These are phyloP conservation scores for Agrypnus murinus DNA, from an alignment of 2,888 invertebrate genomes.

Conservation along the genomic window DNA sequence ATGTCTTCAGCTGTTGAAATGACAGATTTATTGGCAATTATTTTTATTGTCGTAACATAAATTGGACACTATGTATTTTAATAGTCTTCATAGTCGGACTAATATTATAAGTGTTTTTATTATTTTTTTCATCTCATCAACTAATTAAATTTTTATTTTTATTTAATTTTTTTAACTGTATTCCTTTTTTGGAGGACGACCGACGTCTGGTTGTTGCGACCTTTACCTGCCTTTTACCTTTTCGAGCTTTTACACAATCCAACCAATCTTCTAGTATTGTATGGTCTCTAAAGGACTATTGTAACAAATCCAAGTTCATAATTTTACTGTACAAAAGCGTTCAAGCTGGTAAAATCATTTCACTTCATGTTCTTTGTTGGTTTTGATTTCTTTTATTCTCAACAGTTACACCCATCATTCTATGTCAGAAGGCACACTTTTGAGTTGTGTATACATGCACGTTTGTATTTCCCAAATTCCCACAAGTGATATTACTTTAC, in stretches of 20 bases:
- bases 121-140: slow-evolving; percentile 14
- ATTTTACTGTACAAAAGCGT: slow-evolving; percentile 53
- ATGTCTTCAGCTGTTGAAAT: slow-evolving; percentile 60
- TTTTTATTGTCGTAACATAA: slow-evolving; percentile 56
- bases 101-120: slow-evolving; percentile 36
- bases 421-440: slow-evolving; percentile 51
- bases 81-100: slow-evolving; percentile 35
- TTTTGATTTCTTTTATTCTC: slow-evolving; percentile 40
- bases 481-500: no score
- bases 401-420: slow-evolving; percentile 41
- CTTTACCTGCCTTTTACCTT: slow-evolving; percentile 50
- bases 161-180: slow-evolving; percentile 26
- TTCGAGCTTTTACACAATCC: slow-evolving; percentile 51
- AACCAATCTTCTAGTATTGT: slow-evolving; percentile 52
- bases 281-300: slow-evolving; percentile 31
- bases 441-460: no score
- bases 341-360: slow-evolving; percentile 48
- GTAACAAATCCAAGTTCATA: slow-evolving; percentile 52
- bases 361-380: slow-evolving; percentile 48
- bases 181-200: slow-evolving; percentile 14
- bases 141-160: slow-evolving; percentile 47
- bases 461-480: no score
- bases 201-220: slow-evolving; percentile 15
- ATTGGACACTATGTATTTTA: slow-evolving; percentile 48
- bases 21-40: slow-evolving; percentile 60